Conservation (phyloP, 2,888 invertebrate species). For the Glyphotaelius pellucidus region DNA sequence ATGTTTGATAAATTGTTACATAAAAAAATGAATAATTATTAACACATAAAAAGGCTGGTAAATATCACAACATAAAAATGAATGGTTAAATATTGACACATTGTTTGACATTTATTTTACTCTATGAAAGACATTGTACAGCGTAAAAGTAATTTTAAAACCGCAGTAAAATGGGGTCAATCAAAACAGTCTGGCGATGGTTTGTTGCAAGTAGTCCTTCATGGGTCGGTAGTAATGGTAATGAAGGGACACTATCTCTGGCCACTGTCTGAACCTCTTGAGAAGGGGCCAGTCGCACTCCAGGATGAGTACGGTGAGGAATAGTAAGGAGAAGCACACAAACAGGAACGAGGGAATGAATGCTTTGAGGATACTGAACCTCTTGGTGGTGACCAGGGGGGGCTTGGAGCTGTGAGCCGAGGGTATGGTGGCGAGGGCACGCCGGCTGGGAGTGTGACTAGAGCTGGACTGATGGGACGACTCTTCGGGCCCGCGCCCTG, state of each 20-base stretch:
- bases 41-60: not conserved
- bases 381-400: slow-evolving; percentile 68
- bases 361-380: slow-evolving; percentile 82
- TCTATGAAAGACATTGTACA: slow-evolving; percentile 19
- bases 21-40: not conserved
- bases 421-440: slow-evolving; percentile 67
- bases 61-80: slow-evolving; percentile 29
- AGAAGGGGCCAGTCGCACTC: slow-evolving; percentile 88
- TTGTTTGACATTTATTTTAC: slow-evolving; percentile 24
- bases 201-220: slow-evolving; percentile 85
- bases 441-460: slow-evolving; percentile 72
- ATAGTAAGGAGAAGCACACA: slow-evolving; percentile 82
- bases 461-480: slow-evolving; percentile 75
- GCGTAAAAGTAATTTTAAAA: slow-evolving; percentile 9
- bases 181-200: slow-evolving; percentile 81
- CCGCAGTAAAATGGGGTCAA: slow-evolving; percentile 66
- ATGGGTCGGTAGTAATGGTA: slow-evolving; percentile 90
- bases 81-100: slow-evolving; percentile 33
- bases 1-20: slow-evolving; percentile 7
- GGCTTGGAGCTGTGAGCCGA: slow-evolving; percentile 58
- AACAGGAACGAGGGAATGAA: slow-evolving; percentile 88
- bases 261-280: slow-evolving; percentile 83
- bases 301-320: slow-evolving; percentile 84
- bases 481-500: slow-evolving; percentile 67
- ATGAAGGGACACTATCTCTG: slow-evolving; percentile 86